phyloP scores from a whole-genome alignment of 2,113 vertebrate genomes.

The Electrona antarctica region DNA sequence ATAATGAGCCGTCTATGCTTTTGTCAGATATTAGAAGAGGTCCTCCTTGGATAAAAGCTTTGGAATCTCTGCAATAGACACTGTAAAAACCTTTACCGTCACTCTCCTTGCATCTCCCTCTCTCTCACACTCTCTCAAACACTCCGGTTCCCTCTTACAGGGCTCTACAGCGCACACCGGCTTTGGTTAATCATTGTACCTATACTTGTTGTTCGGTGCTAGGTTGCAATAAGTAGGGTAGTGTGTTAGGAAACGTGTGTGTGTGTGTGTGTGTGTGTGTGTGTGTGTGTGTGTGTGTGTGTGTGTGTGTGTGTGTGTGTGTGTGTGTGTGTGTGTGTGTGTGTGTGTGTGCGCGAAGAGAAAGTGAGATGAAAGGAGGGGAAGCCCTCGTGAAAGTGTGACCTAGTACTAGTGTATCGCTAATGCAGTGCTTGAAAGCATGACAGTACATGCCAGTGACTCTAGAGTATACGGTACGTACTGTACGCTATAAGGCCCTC shows the following conservation, averaged over 20 bases:
- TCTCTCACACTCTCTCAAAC: background rate
- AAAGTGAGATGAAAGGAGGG: constrained; percentile 13
- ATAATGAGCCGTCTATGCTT: no score
- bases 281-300: background rate
- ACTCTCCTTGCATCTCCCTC: background rate
- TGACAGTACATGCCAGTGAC: constrained; percentile 6
- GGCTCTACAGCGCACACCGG: background rate
- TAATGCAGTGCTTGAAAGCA: constrained; percentile 17
- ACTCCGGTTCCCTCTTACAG: background rate
- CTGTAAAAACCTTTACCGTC: background rate
- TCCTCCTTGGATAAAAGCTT: no score
- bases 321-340: background rate
- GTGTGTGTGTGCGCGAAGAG: background rate
- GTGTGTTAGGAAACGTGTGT: constrained; percentile 19
- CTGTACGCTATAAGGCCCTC: background rate
- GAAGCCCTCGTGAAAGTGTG: constrained; percentile 34
- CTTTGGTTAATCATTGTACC: constrained; percentile 68
- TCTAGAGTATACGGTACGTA: background rate
- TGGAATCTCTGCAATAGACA: no score
- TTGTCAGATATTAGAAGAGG: no score
- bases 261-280: constrained; percentile 4
- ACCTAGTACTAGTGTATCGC: background rate
- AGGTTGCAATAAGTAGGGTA: constrained; percentile 22
- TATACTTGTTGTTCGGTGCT: constrained; percentile 20
- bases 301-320: background rate